Percentiles rank a stretch among this genome's conserved stretches.
Conservation (phyloP, 2,888 invertebrate species). For the Apocheima hispidaria region DNA sequence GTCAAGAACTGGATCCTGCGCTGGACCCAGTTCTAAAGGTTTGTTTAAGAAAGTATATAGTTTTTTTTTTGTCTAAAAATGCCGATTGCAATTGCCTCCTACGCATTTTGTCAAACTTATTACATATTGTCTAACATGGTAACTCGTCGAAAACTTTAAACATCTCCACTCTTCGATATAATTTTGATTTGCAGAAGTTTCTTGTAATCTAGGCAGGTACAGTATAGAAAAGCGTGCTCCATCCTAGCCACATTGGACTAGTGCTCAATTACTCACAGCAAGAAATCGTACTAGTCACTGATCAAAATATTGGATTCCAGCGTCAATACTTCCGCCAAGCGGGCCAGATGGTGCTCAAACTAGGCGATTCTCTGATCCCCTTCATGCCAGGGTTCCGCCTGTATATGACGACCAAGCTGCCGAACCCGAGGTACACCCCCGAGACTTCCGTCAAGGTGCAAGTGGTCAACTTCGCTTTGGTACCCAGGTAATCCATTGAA, state of each 20-base stretch:
- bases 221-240: too few relatives aligned
- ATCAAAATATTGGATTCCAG: constrained; percentile 58
- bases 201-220: too few relatives aligned
- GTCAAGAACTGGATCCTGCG: constrained; percentile 93
- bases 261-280: too few relatives aligned
- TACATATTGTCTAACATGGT: too few relatives aligned
- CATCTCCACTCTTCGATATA: too few relatives aligned
- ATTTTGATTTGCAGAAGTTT: not conserved
- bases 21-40: constrained; percentile 92
- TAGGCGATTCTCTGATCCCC: constrained; percentile 94
- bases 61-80: too few relatives aligned
- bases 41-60: not conserved
- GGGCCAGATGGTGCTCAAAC: constrained; percentile 90
- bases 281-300: too few relatives aligned
- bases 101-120: too few relatives aligned
- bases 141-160: too few relatives aligned
- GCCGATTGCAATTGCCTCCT: too few relatives aligned
- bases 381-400: constrained; percentile 92
- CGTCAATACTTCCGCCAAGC: constrained; percentile 93
- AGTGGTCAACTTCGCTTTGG: constrained; percentile 95
- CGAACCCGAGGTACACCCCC: constrained; percentile 95
- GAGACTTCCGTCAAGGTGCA: constrained; percentile 95
- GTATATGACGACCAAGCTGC: constrained; percentile 94
- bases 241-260: too few relatives aligned
- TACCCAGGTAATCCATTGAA: constrained; percentile 86